phyloP scores from a whole-genome alignment of 2,888 invertebrate genomes.

The Pogonocherus hispidulus region DNA sequence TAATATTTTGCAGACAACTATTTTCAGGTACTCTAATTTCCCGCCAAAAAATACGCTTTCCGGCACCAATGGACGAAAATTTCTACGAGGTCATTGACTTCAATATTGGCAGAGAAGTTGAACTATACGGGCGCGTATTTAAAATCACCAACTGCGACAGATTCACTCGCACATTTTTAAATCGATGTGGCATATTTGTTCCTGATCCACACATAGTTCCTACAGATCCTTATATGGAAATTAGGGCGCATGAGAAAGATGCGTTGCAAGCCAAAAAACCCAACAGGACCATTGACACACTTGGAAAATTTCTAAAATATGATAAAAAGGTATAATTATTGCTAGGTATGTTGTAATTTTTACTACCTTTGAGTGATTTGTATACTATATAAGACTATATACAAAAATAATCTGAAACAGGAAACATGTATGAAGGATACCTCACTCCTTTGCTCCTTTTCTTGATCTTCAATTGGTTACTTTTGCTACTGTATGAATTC shows the following conservation, averaged over 20 bases:
- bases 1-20: too few relatives aligned
- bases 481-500: too few relatives aligned
- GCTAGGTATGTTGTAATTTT: too few relatives aligned
- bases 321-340: slow-evolving; percentile 76
- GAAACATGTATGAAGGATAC: too few relatives aligned
- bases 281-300: slow-evolving; percentile 74
- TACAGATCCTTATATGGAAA: slow-evolving; percentile 70
- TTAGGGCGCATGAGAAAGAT: slow-evolving; percentile 65
- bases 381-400: too few relatives aligned
- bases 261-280: slow-evolving; percentile 68
- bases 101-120: slow-evolving; percentile 85
- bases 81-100: slow-evolving; percentile 89
- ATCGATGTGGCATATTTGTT: slow-evolving; percentile 87
- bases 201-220: slow-evolving; percentile 77
- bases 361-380: too few relatives aligned
- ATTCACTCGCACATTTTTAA: slow-evolving; percentile 88
- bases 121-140: slow-evolving; percentile 85
- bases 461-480: too few relatives aligned
- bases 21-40: slow-evolving; percentile 81
- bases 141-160: slow-evolving; percentile 89
- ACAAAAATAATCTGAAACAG: too few relatives aligned
- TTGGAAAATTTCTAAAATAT: slow-evolving; percentile 86
- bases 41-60: slow-evolving; percentile 85
- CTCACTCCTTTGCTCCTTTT: too few relatives aligned
- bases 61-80: slow-evolving; percentile 79